Evolutionary conservation across 2,888 invertebrate genomes (phyloP), one percentile per base, ranked within the genome.

Genomic region (Nephrotoma flavescens): DNA sequence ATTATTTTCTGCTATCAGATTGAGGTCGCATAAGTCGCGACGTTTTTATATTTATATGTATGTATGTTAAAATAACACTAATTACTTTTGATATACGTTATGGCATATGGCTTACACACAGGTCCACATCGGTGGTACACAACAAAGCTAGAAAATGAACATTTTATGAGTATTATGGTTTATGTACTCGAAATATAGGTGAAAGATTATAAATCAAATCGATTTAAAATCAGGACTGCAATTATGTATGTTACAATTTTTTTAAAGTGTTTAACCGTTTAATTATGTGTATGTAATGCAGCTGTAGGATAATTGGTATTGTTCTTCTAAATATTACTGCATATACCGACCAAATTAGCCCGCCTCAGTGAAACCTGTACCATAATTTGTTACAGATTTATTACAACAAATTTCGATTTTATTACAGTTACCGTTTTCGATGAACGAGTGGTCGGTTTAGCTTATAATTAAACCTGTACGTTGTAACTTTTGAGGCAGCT

Each of bases 21-120:
- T 85, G 85, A 45, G 85, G 85, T 85, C 85, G 85, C 44, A 44
- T 44, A 44, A 85, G 85, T 85, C 85, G 85, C 85, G 85, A 44
- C 85, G 44, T 44, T 85, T 85, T 42, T 19, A 9, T 45, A 44
- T 45, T 71, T 45, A 11, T 85, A 19, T 85, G n/a, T n/a, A 4
- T 47, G 47, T 31, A 31, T 31, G 31, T 31, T 9, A 71, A 31
- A 71, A 31, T 31, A 71, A 71, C 71, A 71, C 71, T 71, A 71
- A 71, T 71, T 71, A 31, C 71, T 71, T 71, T 31, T 71, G 71
- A 71, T 71, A 71, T 71, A 19, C 71, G 31, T 19, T 71, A 31
- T 31, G 31, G 71, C 9, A 9, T 31, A 71, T 15, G 31, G 31
- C 31, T 5, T n/a, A 47, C 12, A 47, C 47, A 47, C 11, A 47